Base-by-base conservation (phyloP, 2,888 invertebrate genomes). In the Yponomeuta cagnagella region DNA sequence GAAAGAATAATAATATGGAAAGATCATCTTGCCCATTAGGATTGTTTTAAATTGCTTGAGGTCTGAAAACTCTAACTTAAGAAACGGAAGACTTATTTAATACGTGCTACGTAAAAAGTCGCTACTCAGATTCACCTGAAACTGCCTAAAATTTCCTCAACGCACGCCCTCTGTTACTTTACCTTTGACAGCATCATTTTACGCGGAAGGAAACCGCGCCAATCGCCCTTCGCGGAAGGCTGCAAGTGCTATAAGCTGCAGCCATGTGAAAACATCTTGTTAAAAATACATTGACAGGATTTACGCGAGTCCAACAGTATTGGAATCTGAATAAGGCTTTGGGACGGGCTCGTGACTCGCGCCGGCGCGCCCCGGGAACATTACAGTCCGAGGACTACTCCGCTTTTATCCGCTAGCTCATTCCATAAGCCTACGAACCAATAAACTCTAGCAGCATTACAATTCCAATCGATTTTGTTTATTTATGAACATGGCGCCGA, bases 311-410 rank as follows among this genome's bases (percentile, higher is more conserved):
- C 37, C 43, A 33, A 63, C 23, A 33, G 63, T 37, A 63, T 63
- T 63, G 72, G 72, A 78, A 77, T 77, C 78, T 79, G 81, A 82
- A 79, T 80, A 82, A 80, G 82, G 81, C 77, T 80, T 76, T 75
- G 77, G 76, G 78, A 78, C 15, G 68, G 79, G 71, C 85, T 88
- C 89, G 88, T 89, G 89, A 88, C 88, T 87, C 79, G 82, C 80
- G 79, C 82, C 78, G 80, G 78, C 79, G 75, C 76, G 73, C 75
- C 71, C 74, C 67, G 71, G 70, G 73, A 75, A 72, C 73, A 67
- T 74, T 72, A 69, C 43, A 67, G 58, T 65, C n/a, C 2, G 48
- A 15, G 33, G 67, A 1, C 37, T 68, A 10, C 52, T 67, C 68
- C 67, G 4, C n/a, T 67, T 2, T 15, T 9, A 63, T 63, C 4